Evolutionary conservation across 2,888 invertebrate species (phyloP).

Genomic region (Iselma pallidipennis): DNA sequence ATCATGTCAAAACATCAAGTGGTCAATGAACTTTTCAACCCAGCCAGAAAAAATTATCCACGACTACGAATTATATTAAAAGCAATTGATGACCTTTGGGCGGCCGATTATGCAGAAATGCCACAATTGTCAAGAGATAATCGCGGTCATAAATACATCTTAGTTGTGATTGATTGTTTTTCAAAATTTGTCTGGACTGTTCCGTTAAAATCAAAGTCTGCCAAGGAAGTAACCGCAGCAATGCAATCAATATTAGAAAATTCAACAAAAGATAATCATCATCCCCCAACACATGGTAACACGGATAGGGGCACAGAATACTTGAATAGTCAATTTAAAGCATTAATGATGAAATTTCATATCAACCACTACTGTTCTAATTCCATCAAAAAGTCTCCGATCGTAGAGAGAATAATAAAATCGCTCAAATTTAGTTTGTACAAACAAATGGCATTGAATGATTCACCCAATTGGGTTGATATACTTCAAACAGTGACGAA

Average conservation of each 20-base stretch:
- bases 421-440: constrained; percentile 34
- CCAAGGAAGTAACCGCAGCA: too few species aligned
- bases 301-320: constrained; percentile 41
- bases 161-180: neutral
- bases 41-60: neutral
- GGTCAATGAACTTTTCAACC: neutral
- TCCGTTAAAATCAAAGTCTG: neutral
- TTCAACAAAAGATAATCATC: neutral
- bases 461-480: constrained; percentile 39
- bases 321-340: constrained; percentile 34
- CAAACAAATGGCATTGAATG: constrained; percentile 38
- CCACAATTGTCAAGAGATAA: neutral
- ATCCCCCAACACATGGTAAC: constrained; percentile 36
- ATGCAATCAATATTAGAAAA: neutral
- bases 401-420: too few species aligned
- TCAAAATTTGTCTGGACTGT: neutral
- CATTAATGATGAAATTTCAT: constrained; percentile 31
- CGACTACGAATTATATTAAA: neutral
- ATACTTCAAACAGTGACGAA: constrained; percentile 17
- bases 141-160: neutral
- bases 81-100: too few species aligned
- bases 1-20: too few species aligned
- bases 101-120: too few species aligned
- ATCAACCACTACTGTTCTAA: constrained; percentile 38
- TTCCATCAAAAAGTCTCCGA: too few species aligned